A percentile compares a stretch with the other conserved stretches of the same genome.
Evolutionary conservation across 2,797 vertebrate species (phyloP).

Genomic region (Prionace glauca): DNA sequence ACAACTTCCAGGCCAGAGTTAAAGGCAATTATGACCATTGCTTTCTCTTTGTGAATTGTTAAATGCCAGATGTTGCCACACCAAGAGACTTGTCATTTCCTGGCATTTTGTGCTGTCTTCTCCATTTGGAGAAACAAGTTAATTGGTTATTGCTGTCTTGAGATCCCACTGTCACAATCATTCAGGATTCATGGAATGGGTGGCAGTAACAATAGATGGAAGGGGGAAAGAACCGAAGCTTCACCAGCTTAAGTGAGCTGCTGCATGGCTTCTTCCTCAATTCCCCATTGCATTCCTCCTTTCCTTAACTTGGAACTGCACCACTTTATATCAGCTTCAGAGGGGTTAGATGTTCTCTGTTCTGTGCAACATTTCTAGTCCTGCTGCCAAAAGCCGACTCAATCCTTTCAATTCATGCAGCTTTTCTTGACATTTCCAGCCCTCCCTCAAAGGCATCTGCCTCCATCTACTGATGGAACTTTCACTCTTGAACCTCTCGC

Average conservation of each 20-base stretch:
- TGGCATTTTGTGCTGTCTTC: not conserved
- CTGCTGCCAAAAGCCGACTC: not conserved
- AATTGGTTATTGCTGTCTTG: not conserved
- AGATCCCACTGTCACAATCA: not conserved
- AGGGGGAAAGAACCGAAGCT: not conserved
- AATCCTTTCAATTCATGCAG: not conserved
- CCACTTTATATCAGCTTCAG: not conserved
- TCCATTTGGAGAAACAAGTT: not conserved
- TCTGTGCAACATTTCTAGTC: not conserved
- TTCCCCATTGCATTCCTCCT: not conserved
- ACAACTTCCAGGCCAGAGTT: not conserved
- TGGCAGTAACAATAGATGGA: not conserved
- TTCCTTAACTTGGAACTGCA: not conserved
- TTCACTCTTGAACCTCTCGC: not conserved
- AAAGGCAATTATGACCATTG: not conserved
- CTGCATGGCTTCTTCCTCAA: no score
- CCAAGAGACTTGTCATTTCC: not conserved
- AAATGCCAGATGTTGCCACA: not conserved
- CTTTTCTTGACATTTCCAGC: not conserved
- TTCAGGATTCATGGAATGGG: not conserved
- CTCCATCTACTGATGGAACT: not conserved
- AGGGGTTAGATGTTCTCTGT: not conserved
- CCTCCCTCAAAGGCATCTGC: not conserved
- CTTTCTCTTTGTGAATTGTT: not conserved
- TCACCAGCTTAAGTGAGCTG: not conserved